These are phyloP conservation scores for Adelosebastes latens DNA, from an alignment of 2,797 vertebrate species.

Conservation along the genomic window DNA sequence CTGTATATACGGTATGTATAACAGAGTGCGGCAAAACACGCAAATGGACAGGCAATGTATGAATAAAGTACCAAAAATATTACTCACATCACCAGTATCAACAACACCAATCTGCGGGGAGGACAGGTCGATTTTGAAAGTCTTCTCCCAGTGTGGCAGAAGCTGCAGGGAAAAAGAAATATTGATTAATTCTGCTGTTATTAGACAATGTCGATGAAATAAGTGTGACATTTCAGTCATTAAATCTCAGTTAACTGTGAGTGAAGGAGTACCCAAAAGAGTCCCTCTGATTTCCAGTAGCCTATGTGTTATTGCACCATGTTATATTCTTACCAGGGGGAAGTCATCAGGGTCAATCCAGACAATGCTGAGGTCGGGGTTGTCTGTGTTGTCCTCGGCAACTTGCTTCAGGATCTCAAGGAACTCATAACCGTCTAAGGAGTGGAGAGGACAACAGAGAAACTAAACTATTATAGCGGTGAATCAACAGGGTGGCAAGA, in stretches of 20 bases:
- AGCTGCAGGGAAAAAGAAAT: constrained; percentile 75
- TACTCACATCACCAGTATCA: constrained; percentile 90
- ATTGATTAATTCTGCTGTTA: background rate
- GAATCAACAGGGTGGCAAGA: background rate
- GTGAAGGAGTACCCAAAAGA: background rate
- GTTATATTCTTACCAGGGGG: constrained; percentile 85
- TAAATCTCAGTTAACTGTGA: background rate
- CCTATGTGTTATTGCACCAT: background rate
- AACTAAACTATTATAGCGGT: background rate
- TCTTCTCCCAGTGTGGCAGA: constrained; percentile 93
- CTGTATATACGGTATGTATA: background rate
- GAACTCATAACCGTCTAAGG: constrained; percentile 91
- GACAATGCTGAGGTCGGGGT: constrained; percentile 91
- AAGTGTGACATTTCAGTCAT: background rate
- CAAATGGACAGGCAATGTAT: background rate
- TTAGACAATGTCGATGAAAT: background rate
- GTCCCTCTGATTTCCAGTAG: background rate
- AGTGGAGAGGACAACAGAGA: background rate
- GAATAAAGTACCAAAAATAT: background rate
- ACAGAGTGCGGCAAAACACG: background rate
- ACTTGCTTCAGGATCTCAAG: constrained; percentile 91
- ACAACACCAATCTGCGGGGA: constrained; percentile 91
- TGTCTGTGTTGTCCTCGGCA: constrained; percentile 90
- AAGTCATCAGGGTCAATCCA: constrained; percentile 96
- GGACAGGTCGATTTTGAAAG: constrained; percentile 90